phyloP scores from a whole-genome alignment of 2,113 vertebrate genomes.

The Sula dactylatra region DNA sequence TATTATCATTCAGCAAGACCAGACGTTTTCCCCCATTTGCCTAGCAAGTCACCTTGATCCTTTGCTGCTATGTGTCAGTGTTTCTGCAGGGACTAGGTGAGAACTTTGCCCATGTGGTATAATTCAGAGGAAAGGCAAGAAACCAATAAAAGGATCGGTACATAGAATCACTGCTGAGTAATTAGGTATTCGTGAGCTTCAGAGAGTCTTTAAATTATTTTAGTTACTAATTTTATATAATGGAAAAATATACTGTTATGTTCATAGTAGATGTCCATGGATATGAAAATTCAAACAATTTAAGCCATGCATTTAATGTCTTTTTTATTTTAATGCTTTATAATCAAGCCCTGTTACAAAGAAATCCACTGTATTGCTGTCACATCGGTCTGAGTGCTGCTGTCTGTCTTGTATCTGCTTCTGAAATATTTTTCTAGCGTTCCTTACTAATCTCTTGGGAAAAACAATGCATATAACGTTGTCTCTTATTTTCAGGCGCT shows the following conservation, averaged over 20 bases:
- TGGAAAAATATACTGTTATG: background rate
- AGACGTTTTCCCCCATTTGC: background rate
- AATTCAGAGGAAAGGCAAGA: background rate
- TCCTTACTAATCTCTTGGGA: background rate
- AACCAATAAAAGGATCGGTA: background rate
- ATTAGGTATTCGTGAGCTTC: background rate
- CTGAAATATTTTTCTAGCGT: background rate
- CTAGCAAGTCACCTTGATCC: background rate
- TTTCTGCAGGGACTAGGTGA: background rate
- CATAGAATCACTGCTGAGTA: background rate
- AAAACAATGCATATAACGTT: background rate
- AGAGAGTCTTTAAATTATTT: background rate
- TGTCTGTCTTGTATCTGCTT: background rate
- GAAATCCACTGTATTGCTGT: background rate
- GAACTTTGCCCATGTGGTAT: background rate
- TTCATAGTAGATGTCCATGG: background rate
- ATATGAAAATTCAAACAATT: background rate
- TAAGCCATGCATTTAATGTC: background rate
- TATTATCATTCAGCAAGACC: background rate
- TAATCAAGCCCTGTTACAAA: background rate
- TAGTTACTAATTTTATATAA: background rate
- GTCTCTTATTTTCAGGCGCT: slow-evolving; percentile 78
- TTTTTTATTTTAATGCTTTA: background rate
- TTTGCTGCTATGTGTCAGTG: background rate
- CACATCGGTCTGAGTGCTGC: background rate